Evolutionary conservation across 2,113 vertebrate genomes (phyloP), one percentile per base, ranked within the genome.

Genomic region (Actenoides hombroni): DNA sequence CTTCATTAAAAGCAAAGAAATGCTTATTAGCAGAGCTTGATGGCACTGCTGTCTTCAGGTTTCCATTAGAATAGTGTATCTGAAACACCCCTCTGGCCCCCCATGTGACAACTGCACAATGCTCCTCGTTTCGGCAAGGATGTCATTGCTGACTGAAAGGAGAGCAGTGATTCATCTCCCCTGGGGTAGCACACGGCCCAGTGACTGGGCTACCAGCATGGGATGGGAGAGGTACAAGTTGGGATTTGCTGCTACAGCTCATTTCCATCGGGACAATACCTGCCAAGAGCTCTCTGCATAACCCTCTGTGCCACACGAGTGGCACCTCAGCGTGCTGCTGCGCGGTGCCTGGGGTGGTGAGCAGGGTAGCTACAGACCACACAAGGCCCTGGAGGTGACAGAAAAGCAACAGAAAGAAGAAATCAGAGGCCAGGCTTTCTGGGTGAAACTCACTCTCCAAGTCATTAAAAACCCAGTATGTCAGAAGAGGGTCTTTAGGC

Each of bases 141-240:
- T 61, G 68, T 33, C 20, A 53, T 25, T 25, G 74, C 31, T 24
- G 15, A 53, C 1, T 28, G 77, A 59, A 77, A 67, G 6, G 7
- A 79, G 53, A 75, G 20, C 51, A 25, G 61, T 24, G 61, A 53
- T 71, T 87, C 29, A 15, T 51, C 57, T 80, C 23, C 35, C 31
- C n/a, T 53, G 19, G 67, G 16, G 49, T 3, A 68, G 51, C 61
- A 53, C 25, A 33, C 17, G 13, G 78, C 42, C 65, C n/a, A 64
- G 35, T 12, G 40, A 53, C 5, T 14, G 40, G 57, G 76, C 33
- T 79, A n/a, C 37, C 0, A 0, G 35, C 35, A 29, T 8, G 42
- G 42, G 37, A 88, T 37, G 42, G 5, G 23, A 76, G 33, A 49
- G n/a, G 68, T 2, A 29, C 24, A 94, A 82, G 57, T 31, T 59